phyloP scores from a whole-genome alignment of 2,113 vertebrate species.

The Tympanuchus pallidicinctus region DNA sequence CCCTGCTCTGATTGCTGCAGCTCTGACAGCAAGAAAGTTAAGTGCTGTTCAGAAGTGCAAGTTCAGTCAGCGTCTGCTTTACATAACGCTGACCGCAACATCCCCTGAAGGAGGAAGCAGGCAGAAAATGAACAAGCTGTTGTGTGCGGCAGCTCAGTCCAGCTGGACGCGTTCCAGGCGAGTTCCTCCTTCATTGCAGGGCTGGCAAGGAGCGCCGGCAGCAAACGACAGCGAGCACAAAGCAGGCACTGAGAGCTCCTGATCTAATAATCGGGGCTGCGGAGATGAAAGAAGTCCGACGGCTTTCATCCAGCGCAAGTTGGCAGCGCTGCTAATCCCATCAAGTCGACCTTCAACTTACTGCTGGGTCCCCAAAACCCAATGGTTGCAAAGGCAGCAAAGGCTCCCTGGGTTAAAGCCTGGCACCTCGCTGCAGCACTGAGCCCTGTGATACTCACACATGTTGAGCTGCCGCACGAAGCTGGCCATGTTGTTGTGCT shows the following conservation, averaged over 20 bases:
- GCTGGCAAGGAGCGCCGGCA: not conserved
- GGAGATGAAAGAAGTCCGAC: not conserved
- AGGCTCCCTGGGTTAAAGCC: too few species aligned
- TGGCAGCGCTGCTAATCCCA: not conserved
- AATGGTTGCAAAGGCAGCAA: rapidly evolving
- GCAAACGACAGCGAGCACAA: rapidly evolving
- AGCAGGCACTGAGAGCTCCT: not conserved
- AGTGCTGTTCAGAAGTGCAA: too few species aligned
- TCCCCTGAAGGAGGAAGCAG: not conserved
- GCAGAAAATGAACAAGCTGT: not conserved
- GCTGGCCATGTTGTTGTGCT: constrained; percentile 99
- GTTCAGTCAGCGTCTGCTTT: not conserved
- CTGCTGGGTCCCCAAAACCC: rapidly evolving
- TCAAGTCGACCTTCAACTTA: not conserved
- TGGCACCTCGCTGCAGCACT: too few species aligned
- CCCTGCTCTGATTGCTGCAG: not conserved
- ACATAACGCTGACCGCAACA: not conserved
- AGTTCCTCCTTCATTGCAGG: rapidly evolving
- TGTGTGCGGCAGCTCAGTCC: rapidly evolving
- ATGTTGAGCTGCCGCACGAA: constrained; percentile 64
- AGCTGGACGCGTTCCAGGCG: not conserved
- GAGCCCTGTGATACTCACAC: not conserved
- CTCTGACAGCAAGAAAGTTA: not conserved
- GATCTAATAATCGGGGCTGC: rapidly evolving
- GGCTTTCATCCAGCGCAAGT: not conserved